Percentiles rank a stretch among this genome's conserved stretches.
Conservation (phyloP, 1,140 invertebrate genomes). For the Lepidurus couesii region DNA sequence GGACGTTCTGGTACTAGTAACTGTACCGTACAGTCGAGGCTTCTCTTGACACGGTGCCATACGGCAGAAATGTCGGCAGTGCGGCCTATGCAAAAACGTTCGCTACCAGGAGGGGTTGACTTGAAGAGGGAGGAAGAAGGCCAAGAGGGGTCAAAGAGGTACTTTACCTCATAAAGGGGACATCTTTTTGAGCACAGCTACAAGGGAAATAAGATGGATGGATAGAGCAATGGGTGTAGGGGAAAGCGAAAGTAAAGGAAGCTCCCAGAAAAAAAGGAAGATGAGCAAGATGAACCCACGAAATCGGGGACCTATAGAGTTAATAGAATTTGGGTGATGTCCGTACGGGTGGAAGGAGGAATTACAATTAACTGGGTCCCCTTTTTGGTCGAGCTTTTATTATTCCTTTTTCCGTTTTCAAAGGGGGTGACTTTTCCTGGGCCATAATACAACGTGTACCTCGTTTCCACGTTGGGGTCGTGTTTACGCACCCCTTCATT, state of each 20-base stretch:
- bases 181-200: slow-evolving; percentile 1
- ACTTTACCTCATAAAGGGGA: slow-evolving; percentile 21
- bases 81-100: not conserved
- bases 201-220: slow-evolving; percentile 8
- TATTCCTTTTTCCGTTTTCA: slow-evolving; percentile 1
- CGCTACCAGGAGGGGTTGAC: not conserved
- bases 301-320: slow-evolving; percentile 9
- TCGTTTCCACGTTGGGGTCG: not conserved
- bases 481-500: slow-evolving; percentile 3
- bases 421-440: too few relatives aligned
- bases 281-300: slow-evolving; percentile 9
- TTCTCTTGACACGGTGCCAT: slow-evolving; percentile 18
- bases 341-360: slow-evolving; percentile 1
- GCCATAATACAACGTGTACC: too few relatives aligned
- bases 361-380: slow-evolving; percentile 10
- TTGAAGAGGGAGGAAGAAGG: not conserved
- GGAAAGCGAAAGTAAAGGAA: not conserved
- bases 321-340: slow-evolving; percentile 11
- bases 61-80: not conserved
- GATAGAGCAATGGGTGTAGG: not conserved
- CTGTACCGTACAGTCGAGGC: not conserved
- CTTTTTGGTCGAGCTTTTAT: not conserved
- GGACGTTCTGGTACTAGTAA: not conserved
- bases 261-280: not conserved
- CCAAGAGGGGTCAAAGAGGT: slow-evolving; percentile 21